Evolutionary conservation across 2,888 invertebrate genomes (phyloP), one percentile per base, ranked within the genome.

Genomic region (Xanthostigma xanthostigma): DNA sequence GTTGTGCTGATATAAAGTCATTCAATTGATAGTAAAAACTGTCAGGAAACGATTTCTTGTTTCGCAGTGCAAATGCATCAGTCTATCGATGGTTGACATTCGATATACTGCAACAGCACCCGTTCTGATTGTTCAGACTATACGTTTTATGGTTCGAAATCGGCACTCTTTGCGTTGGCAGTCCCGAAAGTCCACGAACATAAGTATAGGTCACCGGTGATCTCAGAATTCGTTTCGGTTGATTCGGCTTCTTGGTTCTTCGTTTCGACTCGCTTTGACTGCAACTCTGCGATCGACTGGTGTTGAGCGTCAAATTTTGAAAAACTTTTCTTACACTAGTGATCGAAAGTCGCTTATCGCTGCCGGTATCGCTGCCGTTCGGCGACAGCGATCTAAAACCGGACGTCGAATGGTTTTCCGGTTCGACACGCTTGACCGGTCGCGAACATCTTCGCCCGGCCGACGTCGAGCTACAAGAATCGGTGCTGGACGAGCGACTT

Each of bases 101-200:
- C 27, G 27, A 6, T 27, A 27, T 27, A 14, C 42, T 34, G 27
- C 48, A 48, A 42, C 39, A 48, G 12, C 48, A 48, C 8, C 14
- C 38, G 17, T 42, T 43, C 13, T 48, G 36, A 17, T 37, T 14
- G 27, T 12, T 12, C 36, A 44, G 9, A 17, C 34, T 12, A 10
- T 13, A 11, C 36, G 12, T 13, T 43, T 42, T 5, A 27, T 36
- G 8, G 42, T 37, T 14, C 27, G 65, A 75, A 53, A 79, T 74
- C 0, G 88, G 86, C 17, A 88, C 81, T 59, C 88, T 73, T 62
- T 86, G 86, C 1, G 87, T 88, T 8, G 88, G 87, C 48, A 88
- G 67, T 9, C 88, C 88, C 9, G 87, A 87, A 53, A 86, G 73
- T 42, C 88, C 88, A 54, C 80, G 80, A 2, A 85, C 81, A 64